These are phyloP conservation scores for Streptopelia turtur DNA, from an alignment of 2,797 vertebrate genomes.

Conservation along the genomic window DNA sequence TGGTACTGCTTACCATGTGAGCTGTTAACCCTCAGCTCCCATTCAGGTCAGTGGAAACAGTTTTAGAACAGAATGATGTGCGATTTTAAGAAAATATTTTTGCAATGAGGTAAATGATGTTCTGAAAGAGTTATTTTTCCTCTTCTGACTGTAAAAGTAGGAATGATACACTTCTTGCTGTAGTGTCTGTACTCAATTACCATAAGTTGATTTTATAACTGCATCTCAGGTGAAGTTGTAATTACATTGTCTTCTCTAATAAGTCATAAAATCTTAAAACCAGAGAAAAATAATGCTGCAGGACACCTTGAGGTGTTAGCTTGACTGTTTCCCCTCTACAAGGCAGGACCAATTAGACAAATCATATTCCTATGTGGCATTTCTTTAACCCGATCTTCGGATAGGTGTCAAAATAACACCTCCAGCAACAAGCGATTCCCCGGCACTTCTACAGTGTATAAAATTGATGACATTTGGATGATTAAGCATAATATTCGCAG, in stretches of 20 bases:
- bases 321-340: not conserved
- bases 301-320: conserved; percentile 38
- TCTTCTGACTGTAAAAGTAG: not conserved
- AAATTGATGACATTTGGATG: conserved; percentile 13
- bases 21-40: not conserved
- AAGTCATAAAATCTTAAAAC: conserved; percentile 28
- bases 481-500: not conserved
- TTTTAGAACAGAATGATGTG: not conserved
- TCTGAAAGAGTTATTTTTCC: not conserved
- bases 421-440: not conserved
- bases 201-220: conserved; percentile 40
- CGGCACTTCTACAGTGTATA: not conserved
- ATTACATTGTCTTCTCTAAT: conserved; percentile 47
- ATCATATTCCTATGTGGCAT: conserved; percentile 17
- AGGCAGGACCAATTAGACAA: conserved; percentile 25
- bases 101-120: not conserved
- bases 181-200: conserved; percentile 32
- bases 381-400: conserved; percentile 53
- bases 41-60: not conserved
- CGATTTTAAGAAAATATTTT: not conserved
- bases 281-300: not conserved
- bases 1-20: not conserved
- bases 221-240: not conserved
- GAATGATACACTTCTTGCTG: conserved; percentile 18
- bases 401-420: conserved; percentile 27